These are phyloP conservation scores for Gymnogyps californianus DNA, from an alignment of 2,113 vertebrate species.

Conservation along the genomic window DNA sequence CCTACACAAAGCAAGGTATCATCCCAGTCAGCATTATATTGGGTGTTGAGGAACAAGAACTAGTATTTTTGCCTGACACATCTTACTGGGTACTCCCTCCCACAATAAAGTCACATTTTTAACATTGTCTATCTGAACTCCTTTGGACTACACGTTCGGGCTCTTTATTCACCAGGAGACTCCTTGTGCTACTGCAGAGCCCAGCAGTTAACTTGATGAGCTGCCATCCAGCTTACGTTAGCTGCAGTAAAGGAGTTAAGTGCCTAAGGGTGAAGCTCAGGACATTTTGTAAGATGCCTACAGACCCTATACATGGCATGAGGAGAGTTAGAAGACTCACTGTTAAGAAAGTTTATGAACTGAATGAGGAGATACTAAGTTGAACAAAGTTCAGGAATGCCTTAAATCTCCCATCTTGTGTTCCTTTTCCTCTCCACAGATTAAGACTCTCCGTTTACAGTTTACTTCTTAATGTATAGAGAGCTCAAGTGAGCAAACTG, in stretches of 20 bases:
- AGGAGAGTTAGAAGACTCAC: not conserved
- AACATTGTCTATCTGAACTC: not conserved
- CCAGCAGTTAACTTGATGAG: not conserved
- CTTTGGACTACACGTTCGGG: not conserved
- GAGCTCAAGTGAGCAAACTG: not conserved
- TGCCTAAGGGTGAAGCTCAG: not conserved
- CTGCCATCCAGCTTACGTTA: not conserved
- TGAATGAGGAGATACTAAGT: not conserved
- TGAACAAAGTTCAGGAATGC: not conserved
- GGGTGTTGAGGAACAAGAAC: not conserved
- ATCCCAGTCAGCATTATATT: not conserved
- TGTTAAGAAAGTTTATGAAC: not conserved
- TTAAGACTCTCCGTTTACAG: not conserved
- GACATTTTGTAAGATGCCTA: not conserved
- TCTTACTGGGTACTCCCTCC: not conserved
- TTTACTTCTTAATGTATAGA: not conserved
- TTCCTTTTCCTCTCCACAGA: not conserved
- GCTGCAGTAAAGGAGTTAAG: not conserved
- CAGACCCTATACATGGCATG: not conserved
- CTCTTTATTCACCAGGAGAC: not conserved
- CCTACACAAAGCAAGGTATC: not conserved
- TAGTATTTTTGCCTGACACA: not conserved
- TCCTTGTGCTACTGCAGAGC: not conserved
- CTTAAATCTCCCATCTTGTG: not conserved
- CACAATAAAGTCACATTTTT: not conserved